Evolutionary conservation across 2,113 vertebrate species (phyloP).

Genomic region (Callipepla californica): DNA sequence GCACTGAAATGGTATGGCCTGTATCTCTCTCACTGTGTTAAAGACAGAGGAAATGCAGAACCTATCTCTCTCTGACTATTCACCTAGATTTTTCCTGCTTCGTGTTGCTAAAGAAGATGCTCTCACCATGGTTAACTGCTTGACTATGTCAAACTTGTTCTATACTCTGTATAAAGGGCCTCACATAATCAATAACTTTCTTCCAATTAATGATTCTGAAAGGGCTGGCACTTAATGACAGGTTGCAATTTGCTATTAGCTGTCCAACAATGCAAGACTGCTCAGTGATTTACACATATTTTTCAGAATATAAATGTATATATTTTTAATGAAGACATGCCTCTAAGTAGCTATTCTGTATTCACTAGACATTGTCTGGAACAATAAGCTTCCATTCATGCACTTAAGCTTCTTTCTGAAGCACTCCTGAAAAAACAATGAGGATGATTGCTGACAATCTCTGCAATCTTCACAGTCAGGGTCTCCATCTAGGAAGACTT

Average conservation of each 20-base stretch:
- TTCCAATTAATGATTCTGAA: background rate
- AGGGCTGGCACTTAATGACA: background rate
- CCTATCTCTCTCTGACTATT: background rate
- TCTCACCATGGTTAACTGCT: background rate
- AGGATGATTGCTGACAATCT: background rate
- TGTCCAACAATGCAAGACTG: background rate
- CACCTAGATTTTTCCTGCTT: rapidly evolving
- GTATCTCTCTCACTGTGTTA: background rate
- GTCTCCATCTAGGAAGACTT: background rate
- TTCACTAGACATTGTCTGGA: background rate
- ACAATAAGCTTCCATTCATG: background rate
- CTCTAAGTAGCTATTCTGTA: background rate
- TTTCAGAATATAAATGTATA: rapidly evolving
- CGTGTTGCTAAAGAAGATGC: background rate
- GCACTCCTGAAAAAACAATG: background rate
- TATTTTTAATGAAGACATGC: background rate
- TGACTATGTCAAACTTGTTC: background rate
- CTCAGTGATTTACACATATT: background rate
- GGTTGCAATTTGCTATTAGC: background rate
- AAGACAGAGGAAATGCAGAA: background rate
- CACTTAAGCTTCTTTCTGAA: background rate
- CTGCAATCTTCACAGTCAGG: background rate
- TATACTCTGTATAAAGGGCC: background rate
- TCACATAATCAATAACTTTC: rapidly evolving
- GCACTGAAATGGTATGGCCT: rapidly evolving